These are phyloP conservation scores for Tricholaema leucomelas DNA, from an alignment of 2,113 vertebrate genomes.

Conservation along the genomic window DNA sequence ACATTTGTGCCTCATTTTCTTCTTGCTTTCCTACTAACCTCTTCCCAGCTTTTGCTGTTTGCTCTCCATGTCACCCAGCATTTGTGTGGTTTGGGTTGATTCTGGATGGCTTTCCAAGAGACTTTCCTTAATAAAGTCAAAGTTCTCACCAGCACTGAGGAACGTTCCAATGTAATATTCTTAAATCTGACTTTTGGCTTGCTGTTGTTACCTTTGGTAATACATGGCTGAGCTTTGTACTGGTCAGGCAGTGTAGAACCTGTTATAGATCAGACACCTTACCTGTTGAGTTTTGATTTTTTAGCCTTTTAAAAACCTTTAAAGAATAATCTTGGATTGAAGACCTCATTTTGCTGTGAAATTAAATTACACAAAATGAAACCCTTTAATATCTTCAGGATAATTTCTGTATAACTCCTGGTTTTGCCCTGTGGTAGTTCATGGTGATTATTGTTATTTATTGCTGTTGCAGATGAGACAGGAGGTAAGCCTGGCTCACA, in stretches of 20 bases:
- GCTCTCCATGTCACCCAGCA: background rate
- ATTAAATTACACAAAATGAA: background rate
- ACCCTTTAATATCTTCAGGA: background rate
- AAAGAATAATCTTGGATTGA: background rate
- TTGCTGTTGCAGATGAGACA: background rate
- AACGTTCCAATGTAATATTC: background rate
- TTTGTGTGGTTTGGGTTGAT: accelerated
- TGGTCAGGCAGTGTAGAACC: background rate
- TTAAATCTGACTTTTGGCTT: background rate
- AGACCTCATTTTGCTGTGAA: background rate
- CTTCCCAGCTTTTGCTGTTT: background rate
- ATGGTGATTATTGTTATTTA: background rate
- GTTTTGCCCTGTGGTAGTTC: background rate
- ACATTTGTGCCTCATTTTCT: background rate
- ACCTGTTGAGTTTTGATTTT: background rate
- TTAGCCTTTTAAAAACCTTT: background rate
- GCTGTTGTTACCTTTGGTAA: background rate
- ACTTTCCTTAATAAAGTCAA: background rate
- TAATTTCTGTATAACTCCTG: background rate
- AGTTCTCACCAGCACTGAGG: background rate
- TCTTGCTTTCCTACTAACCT: background rate
- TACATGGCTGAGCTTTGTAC: background rate
- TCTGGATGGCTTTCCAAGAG: background rate
- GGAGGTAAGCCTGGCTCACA: background rate
- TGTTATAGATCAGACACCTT: background rate